phyloP scores from a whole-genome alignment of 2,113 vertebrate species.

The Mungos mungo region DNA sequence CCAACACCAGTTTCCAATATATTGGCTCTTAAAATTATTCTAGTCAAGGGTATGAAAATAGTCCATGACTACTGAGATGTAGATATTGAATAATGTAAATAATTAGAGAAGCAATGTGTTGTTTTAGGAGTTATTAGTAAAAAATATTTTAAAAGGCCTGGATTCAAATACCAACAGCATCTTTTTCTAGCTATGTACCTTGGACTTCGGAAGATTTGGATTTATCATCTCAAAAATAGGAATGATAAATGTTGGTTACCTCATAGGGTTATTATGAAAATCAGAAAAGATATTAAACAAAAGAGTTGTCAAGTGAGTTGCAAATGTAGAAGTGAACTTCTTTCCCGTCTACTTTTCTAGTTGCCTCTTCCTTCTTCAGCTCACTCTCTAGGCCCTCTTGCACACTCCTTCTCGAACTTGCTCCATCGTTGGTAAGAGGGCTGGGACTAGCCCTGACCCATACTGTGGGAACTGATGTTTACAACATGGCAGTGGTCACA shows the following conservation, averaged over 20 bases:
- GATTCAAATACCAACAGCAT: neutral
- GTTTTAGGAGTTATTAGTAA: neutral
- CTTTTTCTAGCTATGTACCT: neutral
- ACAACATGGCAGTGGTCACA: neutral
- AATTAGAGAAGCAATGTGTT: neutral
- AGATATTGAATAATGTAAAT: neutral
- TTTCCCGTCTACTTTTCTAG: neutral
- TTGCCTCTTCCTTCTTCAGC: neutral
- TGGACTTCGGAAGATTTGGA: neutral
- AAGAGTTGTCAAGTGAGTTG: neutral
- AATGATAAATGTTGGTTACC: neutral
- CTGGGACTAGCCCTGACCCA: neutral
- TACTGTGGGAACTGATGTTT: rapidly evolving
- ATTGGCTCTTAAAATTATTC: neutral
- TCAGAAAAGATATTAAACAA: neutral
- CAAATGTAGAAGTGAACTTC: neutral
- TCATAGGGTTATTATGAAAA: neutral
- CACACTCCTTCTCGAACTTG: neutral
- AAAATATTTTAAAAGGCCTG: neutral
- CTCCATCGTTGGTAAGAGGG: neutral
- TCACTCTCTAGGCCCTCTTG: neutral
- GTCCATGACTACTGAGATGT: neutral
- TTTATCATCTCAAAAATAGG: neutral
- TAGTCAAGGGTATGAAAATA: neutral
- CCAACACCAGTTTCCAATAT: neutral